These are phyloP conservation scores for Torymus texanus DNA, from an alignment of 2,888 invertebrate genomes.

Conservation along the genomic window DNA sequence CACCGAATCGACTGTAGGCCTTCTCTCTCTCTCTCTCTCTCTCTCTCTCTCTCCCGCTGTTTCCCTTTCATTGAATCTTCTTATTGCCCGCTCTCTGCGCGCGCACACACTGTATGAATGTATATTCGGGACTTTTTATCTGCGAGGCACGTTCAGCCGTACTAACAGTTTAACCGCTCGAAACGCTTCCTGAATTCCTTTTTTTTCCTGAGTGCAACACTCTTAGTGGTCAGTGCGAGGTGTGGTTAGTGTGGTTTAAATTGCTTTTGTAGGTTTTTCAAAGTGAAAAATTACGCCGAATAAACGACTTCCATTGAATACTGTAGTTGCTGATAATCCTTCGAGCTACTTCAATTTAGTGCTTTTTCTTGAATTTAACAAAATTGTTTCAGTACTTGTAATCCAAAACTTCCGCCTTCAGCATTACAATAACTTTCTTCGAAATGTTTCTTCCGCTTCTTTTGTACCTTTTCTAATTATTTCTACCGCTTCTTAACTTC, in stretches of 20 bases:
- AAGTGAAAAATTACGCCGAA: neutral
- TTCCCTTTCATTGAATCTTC: constrained; percentile 49
- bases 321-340: no score
- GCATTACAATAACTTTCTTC: no score
- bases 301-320: no score
- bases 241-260: neutral
- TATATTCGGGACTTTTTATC: constrained; percentile 15
- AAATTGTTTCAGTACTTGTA: no score
- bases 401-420: no score
- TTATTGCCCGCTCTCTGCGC: constrained; percentile 12
- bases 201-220: neutral
- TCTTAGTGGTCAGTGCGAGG: neutral
- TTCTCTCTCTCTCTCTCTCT: neutral
- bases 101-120: neutral
- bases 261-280: neutral
- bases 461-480: no score
- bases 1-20: constrained; percentile 4
- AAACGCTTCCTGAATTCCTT: constrained; percentile 8
- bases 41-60: constrained; percentile 3
- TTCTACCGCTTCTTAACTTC: no score
- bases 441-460: no score
- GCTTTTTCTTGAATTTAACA: no score
- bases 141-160: constrained; percentile 29
- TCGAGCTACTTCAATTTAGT: no score
- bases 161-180: neutral